A percentile compares a stretch with the other conserved stretches of the same genome.
Conservation (phyloP, 1,140 invertebrate species). For the Luehdorfia chinensis region DNA sequence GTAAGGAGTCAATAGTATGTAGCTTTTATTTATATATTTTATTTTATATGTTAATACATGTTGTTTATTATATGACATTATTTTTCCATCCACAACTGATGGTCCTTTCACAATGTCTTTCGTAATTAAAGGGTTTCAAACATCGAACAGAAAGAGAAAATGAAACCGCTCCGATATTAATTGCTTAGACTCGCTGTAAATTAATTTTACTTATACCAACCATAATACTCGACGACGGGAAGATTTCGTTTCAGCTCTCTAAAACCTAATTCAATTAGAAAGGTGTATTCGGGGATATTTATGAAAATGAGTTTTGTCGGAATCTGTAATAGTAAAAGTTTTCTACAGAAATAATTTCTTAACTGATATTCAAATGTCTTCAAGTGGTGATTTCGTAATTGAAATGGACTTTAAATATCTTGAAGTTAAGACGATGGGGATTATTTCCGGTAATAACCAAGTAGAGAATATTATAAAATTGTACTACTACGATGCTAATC, state of each 20-base stretch:
- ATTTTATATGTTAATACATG: background rate
- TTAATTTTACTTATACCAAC: conserved; percentile 9
- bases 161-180: conserved; percentile 9
- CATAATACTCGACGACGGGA: conserved; percentile 6
- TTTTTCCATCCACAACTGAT: background rate
- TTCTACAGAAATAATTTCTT: background rate
- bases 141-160: conserved; percentile 8
- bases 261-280: conserved; percentile 2
- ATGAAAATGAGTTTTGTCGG: background rate
- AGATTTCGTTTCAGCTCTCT: background rate
- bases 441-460: too few species aligned
- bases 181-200: conserved; percentile 1
- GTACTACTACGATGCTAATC: too few species aligned
- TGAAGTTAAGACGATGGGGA: too few species aligned
- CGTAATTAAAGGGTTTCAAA: conserved; percentile 1
- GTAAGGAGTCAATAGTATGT: too few species aligned
- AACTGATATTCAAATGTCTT: background rate
- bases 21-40: too few species aligned
- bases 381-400: too few species aligned
- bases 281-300: background rate
- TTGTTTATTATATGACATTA: background rate
- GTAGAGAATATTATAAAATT: too few species aligned
- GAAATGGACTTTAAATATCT: too few species aligned
- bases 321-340: too few species aligned
- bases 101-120: background rate